Base-by-base conservation (phyloP, 2,888 invertebrate genomes). In the Teinopalpus imperialis region DNA sequence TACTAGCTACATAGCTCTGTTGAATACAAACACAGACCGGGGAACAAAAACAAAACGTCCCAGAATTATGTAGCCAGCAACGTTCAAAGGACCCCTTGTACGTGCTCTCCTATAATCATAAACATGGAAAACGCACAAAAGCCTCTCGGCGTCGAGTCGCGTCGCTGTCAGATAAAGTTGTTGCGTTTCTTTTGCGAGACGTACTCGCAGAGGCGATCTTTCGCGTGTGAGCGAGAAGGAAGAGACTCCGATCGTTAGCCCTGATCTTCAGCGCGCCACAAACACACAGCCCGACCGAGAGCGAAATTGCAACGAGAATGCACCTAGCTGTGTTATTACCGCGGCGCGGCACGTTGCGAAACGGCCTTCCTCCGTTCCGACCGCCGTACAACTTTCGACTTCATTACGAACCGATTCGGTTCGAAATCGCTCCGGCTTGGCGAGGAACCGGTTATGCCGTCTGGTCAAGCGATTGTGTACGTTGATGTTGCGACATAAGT, bases 251-350 rank as follows among this genome's bases (percentile, higher is more conserved):
- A 88, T 88, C 87, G 88, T 88, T 88, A 88, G 88, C 88, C 87
- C 86, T 88, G 88, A 88, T 88, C 88, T 88, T 88, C 88, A 88
- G 73, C 86, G 86, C 86, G 87, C 87, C 82, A 88, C 88, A 88
- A 87, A 88, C 88, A 88, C 81, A 88, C 72, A 88, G 81, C 81
- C 86, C 87, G 86, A 87, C 86, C 85, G 88, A 88, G 88, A 88
- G 88, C 85, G 88, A 88, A 87, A 87, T 87, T 87, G 88, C 88
- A 87, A 73, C 80, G 78, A 86, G 83, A 86, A 87, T 87, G 87
- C 87, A 87, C 85, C 87, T 87, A 87, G 83, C 82, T 82, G 79
- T 81, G 85, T 85, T 88, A 87, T 87, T 86, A 83, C 76, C 74
- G 66, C 60, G 67, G 56, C 69, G 57, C 16, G 60, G 66, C 66